Conservation (phyloP, 2,888 invertebrate genomes). For the Crocallis elinguaria region DNA sequence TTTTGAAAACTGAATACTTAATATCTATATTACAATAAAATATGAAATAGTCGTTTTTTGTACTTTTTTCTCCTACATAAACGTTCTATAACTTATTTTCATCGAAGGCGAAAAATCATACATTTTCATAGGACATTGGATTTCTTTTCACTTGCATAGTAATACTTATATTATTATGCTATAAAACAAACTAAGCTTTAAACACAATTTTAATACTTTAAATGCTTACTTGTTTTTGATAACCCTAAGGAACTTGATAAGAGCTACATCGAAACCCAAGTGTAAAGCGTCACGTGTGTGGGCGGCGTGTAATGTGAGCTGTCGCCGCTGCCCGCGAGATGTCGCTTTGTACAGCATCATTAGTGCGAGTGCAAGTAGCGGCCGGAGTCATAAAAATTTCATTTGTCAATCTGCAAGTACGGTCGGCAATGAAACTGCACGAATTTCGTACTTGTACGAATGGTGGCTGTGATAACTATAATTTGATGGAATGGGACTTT, state of each 20-base stretch:
- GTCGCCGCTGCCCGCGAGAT: conserved; percentile 40
- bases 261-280: conserved; percentile 22
- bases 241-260: conserved; percentile 21
- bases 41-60: no score
- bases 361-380: conserved; percentile 57
- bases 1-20: no score
- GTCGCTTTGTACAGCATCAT: conserved; percentile 61
- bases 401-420: conserved; percentile 68
- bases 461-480: neutral
- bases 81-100: no score
- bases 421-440: conserved; percentile 28
- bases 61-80: no score
- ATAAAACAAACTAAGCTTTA: no score
- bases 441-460: neutral
- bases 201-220: neutral
- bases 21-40: no score
- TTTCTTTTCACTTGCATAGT: no score
- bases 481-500: no score
- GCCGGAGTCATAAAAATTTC: conserved; percentile 67
- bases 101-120: no score
- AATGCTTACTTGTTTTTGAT: conserved; percentile 1
- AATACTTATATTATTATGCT: no score
- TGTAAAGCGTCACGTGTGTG: conserved; percentile 32
- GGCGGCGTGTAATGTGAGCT: conserved; percentile 37
- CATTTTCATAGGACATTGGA: no score